Conservation (phyloP, 2,888 invertebrate genomes). For the Scotopteryx bipunctaria region DNA sequence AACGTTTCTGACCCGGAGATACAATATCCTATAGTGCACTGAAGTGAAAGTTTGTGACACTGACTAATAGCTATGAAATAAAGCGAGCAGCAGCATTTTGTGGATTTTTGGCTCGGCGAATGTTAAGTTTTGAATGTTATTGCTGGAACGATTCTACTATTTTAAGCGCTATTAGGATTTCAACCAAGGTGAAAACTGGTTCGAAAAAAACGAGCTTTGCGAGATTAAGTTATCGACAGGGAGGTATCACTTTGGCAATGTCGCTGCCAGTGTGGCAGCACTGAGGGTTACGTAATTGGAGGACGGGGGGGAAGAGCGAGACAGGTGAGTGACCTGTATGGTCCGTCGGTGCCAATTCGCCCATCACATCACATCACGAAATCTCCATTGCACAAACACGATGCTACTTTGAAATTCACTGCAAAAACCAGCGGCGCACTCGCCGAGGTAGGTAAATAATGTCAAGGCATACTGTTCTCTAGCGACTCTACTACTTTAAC, state of each 20-base stretch:
- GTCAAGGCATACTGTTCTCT: constrained; percentile 48
- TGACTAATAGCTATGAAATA: constrained; percentile 65
- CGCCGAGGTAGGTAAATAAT: constrained; percentile 46
- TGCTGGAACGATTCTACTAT: constrained; percentile 17
- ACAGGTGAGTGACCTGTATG: constrained; percentile 75
- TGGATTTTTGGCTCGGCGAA: constrained; percentile 42
- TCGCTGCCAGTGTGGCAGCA: constrained; percentile 69
- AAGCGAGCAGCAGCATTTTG: constrained; percentile 46
- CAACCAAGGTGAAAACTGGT: constrained; percentile 7
- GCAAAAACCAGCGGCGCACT: constrained; percentile 51
- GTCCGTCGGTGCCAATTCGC: constrained; percentile 79
- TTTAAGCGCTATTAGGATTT: constrained; percentile 7
- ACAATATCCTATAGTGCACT: constrained; percentile 61
- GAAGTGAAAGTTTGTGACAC: constrained; percentile 75
- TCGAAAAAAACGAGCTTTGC: constrained; percentile 27
- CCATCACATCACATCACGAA: constrained; percentile 76
- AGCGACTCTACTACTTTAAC: constrained; percentile 2
- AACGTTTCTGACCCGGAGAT: constrained; percentile 56
- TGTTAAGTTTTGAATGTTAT: constrained; percentile 36
- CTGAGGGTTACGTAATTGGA: constrained; percentile 67
- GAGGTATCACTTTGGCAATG: constrained; percentile 72
- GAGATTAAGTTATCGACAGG: constrained; percentile 44
- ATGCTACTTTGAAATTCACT: constrained; percentile 49
- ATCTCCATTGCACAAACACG: constrained; percentile 70
- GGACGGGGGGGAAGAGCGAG: constrained; percentile 51